Conservation (phyloP, 2,888 invertebrate genomes). For the Drosophila fulvimacula region DNA sequence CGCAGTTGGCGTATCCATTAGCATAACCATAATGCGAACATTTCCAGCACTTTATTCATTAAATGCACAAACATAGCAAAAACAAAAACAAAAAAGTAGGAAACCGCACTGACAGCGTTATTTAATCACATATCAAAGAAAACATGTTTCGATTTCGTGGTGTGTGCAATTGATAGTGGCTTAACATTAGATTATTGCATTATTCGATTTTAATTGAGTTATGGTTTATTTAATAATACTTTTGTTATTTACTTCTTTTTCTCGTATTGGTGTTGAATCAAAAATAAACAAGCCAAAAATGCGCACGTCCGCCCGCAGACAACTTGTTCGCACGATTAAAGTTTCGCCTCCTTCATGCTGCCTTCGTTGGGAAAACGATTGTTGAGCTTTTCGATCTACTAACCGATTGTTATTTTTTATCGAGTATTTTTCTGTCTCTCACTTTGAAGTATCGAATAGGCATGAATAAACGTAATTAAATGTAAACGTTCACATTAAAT, state of each 20-base stretch:
- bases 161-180: not conserved
- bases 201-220: constrained; percentile 23
- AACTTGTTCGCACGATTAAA: constrained; percentile 69
- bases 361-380: constrained; percentile 18
- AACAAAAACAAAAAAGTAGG: constrained; percentile 13
- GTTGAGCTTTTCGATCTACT: constrained; percentile 10
- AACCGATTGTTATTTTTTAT: constrained; percentile 31
- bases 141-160: constrained; percentile 9
- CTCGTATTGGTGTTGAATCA: constrained; percentile 26
- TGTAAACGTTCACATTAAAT: not conserved
- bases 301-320: constrained; percentile 71
- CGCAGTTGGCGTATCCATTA: constrained; percentile 10
- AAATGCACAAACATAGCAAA: constrained; percentile 19
- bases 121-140: constrained; percentile 45
- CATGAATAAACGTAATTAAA: not conserved
- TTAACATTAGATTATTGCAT: constrained; percentile 27
- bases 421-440: constrained; percentile 14
- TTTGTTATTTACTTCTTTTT: constrained; percentile 55
- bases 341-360: constrained; percentile 2
- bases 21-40: constrained; percentile 18
- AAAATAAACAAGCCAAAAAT: constrained; percentile 43
- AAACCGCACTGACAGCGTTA: constrained; percentile 34
- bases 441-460: constrained; percentile 7
- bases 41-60: constrained; percentile 24
- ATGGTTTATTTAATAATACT: constrained; percentile 43